These are phyloP conservation scores for Lutjanus campechanus DNA, from an alignment of 2,797 vertebrate species.

Conservation along the genomic window DNA sequence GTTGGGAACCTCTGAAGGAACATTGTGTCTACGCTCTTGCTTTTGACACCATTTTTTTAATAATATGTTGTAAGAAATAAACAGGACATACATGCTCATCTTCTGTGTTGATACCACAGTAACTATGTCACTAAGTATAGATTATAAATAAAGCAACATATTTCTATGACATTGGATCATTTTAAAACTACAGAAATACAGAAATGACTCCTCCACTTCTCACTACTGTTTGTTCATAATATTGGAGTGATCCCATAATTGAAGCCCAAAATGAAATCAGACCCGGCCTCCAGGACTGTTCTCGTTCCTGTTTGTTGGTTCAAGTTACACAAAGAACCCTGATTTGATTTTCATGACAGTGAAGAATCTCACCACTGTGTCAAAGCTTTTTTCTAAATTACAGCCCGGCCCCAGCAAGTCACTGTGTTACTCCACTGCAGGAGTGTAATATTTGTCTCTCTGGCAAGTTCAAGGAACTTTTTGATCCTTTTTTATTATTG, in stretches of 20 bases:
- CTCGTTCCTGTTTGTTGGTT: not conserved
- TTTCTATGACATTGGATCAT: not conserved
- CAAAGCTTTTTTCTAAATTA: not conserved
- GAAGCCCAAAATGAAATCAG: slow-evolving; percentile 2
- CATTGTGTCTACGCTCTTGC: not conserved
- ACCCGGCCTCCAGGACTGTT: not conserved
- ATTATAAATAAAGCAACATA: not conserved
- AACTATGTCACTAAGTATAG: not conserved
- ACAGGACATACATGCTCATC: not conserved
- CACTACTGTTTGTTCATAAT: not conserved
- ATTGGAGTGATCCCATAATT: not conserved
- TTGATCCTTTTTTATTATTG: not conserved
- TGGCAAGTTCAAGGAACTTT: not conserved
- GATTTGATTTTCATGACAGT: slow-evolving; percentile 18
- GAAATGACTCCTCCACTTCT: not conserved
- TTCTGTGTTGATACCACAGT: not conserved
- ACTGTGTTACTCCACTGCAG: not conserved
- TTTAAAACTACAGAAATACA: not conserved
- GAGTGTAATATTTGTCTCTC: not conserved
- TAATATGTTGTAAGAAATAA: not conserved
- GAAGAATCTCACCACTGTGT: not conserved
- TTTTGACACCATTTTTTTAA: not conserved
- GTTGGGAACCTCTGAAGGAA: not conserved
- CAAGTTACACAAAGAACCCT: slow-evolving; percentile 5
- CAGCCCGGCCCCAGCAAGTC: not conserved